Base-by-base conservation (phyloP, 2,113 vertebrate genomes). In the Alouatta palliata region DNA sequence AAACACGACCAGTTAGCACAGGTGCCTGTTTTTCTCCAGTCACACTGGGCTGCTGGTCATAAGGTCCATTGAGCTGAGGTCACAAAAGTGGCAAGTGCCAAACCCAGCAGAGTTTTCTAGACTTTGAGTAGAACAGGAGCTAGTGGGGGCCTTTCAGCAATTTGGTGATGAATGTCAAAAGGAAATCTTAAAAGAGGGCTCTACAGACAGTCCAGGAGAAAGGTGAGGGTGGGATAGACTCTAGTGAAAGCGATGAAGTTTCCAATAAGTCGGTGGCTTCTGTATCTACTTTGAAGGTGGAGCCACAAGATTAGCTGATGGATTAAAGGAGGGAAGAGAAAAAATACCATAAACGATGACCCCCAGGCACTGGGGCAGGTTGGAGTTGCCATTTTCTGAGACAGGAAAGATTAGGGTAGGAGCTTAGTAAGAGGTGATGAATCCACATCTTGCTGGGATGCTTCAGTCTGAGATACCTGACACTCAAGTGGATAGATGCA, bases 331-430 rank as follows among this genome's bases (percentile, higher is more conserved):
- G 30, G 23, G 21, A 37, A 37, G 37, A 30, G 68, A 30, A 10
- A 10, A 4, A 32, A 37, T 64, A 64, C 27, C 23, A 4, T 5
- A 6, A 0, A 7, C 75, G 25, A 2, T 6, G 68, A 40, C 17
- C 40, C 2, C 2, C 9, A 6, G 45, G 61, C 58, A 6, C 0
- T 0, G 3, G 35, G 54, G 40, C 43, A 73, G 27, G 16, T 0
- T 23, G 49, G 30, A 49, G 58, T 3, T 11, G 19, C 66, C 54
- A 5, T 23, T n/a, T 47, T n/a, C 79, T 30, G 47, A 68, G 71
- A 58, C 2, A 14, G 47, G 71, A 52, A 86, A 68, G 80, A 8
- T 19, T 1, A 1, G 11, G 20, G 4, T 13, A 3, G 3, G 32
- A 77, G 32, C 45, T 35, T 23, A 16, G 19, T 8, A 27, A 70